A percentile compares a stretch with the other conserved stretches of the same genome.
Evolutionary conservation across 2,797 vertebrate genomes (phyloP).

Genomic region (Sylvia borin): DNA sequence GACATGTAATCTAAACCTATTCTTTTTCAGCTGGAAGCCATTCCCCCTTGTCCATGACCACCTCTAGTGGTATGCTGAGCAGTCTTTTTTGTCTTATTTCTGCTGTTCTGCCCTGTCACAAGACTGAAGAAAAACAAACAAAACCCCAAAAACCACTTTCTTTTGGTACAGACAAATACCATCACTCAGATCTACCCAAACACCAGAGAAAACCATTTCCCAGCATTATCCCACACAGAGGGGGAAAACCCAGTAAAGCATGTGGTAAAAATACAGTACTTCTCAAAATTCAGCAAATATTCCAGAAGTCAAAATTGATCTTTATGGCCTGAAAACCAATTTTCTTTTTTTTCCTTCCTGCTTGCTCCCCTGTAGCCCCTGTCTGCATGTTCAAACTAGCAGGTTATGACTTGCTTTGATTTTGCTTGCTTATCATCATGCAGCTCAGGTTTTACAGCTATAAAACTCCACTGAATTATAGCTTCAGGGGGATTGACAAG

Average conservation of each 20-base stretch:
- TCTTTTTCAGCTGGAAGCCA: neutral
- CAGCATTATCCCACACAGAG: neutral
- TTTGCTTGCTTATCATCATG: constrained; percentile 31
- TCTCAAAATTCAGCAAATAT: neutral
- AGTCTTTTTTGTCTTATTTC: neutral
- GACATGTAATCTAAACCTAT: neutral
- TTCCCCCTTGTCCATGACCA: neutral
- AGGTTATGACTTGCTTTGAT: constrained; percentile 10
- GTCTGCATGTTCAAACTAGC: neutral
- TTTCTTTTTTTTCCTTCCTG: neutral
- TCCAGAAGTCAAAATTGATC: neutral
- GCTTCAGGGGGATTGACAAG: constrained; percentile 37
- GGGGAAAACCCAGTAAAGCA: neutral
- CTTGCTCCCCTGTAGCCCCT: neutral
- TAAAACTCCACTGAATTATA: constrained; percentile 6
- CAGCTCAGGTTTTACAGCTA: constrained; percentile 38
- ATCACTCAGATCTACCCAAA: neutral
- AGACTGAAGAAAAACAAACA: neutral
- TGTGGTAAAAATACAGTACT: neutral
- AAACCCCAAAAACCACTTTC: neutral
- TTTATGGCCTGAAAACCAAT: neutral
- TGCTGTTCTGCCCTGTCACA: neutral
- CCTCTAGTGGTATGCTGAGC: neutral
- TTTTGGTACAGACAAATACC: neutral
- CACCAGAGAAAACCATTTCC: neutral